Conservation (phyloP, 2,888 invertebrate genomes). For the Diloba caeruleocephala region DNA sequence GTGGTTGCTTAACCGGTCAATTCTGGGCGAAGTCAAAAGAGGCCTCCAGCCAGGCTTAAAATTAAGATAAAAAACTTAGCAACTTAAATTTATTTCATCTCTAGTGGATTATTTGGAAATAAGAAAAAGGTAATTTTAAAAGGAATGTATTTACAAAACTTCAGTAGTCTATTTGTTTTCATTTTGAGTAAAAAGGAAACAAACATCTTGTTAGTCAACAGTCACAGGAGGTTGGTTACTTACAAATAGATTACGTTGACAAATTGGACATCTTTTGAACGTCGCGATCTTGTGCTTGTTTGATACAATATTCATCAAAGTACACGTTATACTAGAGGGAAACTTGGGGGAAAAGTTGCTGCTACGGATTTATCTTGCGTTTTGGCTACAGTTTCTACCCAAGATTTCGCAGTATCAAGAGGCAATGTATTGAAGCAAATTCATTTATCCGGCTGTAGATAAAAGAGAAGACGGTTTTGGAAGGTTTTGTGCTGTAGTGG, state of each 20-base stretch:
- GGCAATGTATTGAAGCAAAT: too few species aligned
- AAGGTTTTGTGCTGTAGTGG: too few species aligned
- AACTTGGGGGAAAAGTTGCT: constrained; percentile 1
- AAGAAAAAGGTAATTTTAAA: background rate
- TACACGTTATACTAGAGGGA: constrained; percentile 15
- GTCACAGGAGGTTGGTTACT: background rate
- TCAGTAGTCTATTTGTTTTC: background rate
- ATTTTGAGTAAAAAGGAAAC: constrained; percentile 1
- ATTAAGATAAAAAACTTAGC: background rate
- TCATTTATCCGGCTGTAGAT: too few species aligned
- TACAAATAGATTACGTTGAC: constrained; percentile 17
- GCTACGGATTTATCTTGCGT: background rate
- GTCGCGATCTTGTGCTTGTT: constrained; percentile 13
- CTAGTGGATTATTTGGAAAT: background rate
- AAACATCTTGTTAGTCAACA: background rate
- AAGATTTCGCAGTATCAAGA: background rate
- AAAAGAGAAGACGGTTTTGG: too few species aligned
- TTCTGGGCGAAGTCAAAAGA: too few species aligned
- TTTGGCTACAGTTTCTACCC: background rate
- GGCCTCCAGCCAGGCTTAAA: too few species aligned
- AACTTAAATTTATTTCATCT: constrained; percentile 1
- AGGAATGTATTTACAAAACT: background rate
- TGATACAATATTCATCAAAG: constrained; percentile 48
- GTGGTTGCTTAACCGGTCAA: too few species aligned
- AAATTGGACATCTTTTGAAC: constrained; percentile 30